phyloP scores from a whole-genome alignment of 1,140 invertebrate species.

The Fragariocoptes setiger region DNA sequence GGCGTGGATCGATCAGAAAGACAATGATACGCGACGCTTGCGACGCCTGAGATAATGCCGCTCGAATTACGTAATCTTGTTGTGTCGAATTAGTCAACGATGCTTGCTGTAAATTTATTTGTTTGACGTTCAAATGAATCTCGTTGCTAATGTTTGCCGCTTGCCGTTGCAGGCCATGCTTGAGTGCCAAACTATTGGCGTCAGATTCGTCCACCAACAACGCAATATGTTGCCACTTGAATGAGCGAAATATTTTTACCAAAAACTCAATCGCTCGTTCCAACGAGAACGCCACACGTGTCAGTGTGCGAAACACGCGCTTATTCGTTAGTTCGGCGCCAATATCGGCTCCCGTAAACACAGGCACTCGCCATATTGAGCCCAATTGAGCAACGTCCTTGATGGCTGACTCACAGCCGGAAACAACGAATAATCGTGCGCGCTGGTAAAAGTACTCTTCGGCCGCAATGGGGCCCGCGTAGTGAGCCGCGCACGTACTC shows the following conservation, averaged over 20 bases:
- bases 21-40: background rate
- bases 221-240: slow-evolving; percentile 47
- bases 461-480: slow-evolving; percentile 8
- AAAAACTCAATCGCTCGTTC: slow-evolving; percentile 40
- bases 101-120: background rate
- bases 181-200: background rate
- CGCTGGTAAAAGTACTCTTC: slow-evolving; percentile 10
- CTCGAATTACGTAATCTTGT: background rate
- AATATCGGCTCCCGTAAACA: slow-evolving; percentile 34
- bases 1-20: background rate
- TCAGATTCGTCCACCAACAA: slow-evolving; percentile 34
- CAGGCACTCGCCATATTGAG: slow-evolving; percentile 29
- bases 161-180: background rate
- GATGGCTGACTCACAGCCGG: slow-evolving; percentile 36
- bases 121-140: background rate
- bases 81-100: background rate
- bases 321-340: slow-evolving; percentile 41
- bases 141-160: background rate
- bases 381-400: slow-evolving; percentile 40
- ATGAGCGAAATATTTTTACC: slow-evolving; percentile 25
- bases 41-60: background rate
- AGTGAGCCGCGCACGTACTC: slow-evolving; percentile 6
- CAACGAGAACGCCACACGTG: slow-evolving; percentile 36
- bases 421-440: slow-evolving; percentile 9
- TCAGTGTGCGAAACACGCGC: slow-evolving; percentile 46